Percentiles rank a stretch among this genome's conserved stretches.
phyloP scores from a whole-genome alignment of 1,140 invertebrate genomes.

The Lamellibrachia luymesi region DNA sequence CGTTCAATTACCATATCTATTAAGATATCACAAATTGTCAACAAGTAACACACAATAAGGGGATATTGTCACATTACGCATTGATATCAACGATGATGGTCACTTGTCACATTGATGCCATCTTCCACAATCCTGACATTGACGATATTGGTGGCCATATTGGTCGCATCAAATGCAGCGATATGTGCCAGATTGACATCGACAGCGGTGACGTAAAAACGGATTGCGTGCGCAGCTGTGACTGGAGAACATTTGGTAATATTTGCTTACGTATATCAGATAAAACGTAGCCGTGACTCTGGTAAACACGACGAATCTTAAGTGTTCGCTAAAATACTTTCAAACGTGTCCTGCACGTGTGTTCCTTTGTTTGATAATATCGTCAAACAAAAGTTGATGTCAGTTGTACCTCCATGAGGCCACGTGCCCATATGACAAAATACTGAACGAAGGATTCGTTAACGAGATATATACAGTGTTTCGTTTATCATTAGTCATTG shows the following conservation, averaged over 20 bases:
- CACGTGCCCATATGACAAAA: background rate
- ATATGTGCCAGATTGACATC: background rate
- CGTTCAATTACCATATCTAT: background rate
- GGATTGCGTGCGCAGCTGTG: background rate
- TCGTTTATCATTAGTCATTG: background rate
- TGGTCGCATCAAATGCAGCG: background rate
- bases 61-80: background rate
- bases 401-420: background rate
- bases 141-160: background rate
- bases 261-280: background rate
- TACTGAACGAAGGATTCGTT: background rate
- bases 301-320: background rate
- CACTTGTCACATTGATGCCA: too few species aligned
- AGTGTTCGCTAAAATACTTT: background rate
- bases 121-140: background rate
- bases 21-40: background rate
- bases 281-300: background rate
- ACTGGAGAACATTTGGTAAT: background rate
- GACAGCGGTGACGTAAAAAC: background rate
- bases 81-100: background rate
- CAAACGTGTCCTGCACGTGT: background rate
- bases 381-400: background rate
- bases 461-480: background rate
- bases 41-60: background rate
- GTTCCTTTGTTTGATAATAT: background rate